Percentiles rank a stretch among this genome's conserved stretches.
Conservation (phyloP, 2,888 invertebrate genomes). For the Teleiodes luculella region DNA sequence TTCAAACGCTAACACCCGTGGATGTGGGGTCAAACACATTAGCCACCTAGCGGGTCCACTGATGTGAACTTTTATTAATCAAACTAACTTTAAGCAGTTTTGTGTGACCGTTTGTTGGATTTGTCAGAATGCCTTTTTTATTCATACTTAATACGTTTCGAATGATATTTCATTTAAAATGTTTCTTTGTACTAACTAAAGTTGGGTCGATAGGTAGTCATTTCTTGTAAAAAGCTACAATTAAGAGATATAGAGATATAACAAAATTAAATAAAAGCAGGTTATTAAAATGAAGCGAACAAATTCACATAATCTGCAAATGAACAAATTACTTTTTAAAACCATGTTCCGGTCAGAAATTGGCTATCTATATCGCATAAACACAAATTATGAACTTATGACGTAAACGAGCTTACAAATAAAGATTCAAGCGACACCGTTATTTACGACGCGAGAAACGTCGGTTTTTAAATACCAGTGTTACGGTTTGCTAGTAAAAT, state of each 20-base stretch:
- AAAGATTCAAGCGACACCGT: slow-evolving; percentile 4
- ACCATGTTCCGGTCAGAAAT: neutral
- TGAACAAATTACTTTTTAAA: neutral
- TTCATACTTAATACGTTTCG: neutral
- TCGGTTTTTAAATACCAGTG: slow-evolving; percentile 15
- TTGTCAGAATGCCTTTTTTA: slow-evolving; percentile 11
- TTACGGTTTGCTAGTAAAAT: slow-evolving; percentile 32
- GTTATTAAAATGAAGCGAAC: too few species aligned
- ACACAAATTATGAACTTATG: neutral
- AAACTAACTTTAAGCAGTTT: slow-evolving; percentile 35
- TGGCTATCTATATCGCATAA: neutral
- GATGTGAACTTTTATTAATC: slow-evolving; percentile 66
- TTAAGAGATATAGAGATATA: too few species aligned
- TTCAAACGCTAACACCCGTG: slow-evolving; percentile 68
- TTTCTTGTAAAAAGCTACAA: too few species aligned
- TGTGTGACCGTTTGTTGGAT: slow-evolving; percentile 18
- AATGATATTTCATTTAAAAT: too few species aligned
- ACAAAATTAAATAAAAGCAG: too few species aligned
- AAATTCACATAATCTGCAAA: neutral
- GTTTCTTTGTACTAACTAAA: too few species aligned
- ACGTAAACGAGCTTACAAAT: neutral
- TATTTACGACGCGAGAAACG: neutral
- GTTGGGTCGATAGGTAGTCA: too few species aligned
- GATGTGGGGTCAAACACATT: slow-evolving; percentile 73
- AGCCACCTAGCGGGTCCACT: slow-evolving; percentile 70